Base-by-base conservation (phyloP, 2,888 invertebrate genomes). In the Caenorhabditis angaria region DNA sequence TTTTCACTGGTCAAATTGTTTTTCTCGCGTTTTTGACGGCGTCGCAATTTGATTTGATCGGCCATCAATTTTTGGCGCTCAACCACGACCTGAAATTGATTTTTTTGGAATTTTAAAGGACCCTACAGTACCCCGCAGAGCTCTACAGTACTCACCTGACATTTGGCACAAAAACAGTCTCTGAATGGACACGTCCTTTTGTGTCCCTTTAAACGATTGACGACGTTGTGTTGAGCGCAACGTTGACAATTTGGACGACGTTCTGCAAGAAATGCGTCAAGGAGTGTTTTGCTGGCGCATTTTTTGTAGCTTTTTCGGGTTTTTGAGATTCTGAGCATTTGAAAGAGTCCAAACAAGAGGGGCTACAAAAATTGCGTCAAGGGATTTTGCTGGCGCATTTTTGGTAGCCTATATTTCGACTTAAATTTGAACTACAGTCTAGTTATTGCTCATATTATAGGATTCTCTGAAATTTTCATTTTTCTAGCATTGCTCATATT, bases 181-280 rank as follows among this genome's bases (percentile, higher is more conserved):
- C 76, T 70, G 58, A 74, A 83, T 12, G 83, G 82, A 54, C 83
- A 83, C 28, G 67, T 58, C 56, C 82, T 59, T 59, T 83, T 83
- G 70, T 83, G 83, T 0, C 82, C 83, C 50, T 83, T 83, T 4
- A 83, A 68, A n/a, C 83, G 73, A 59, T 81, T 80, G 5, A 67
- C 71, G 6, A 76, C 74, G 59, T 65, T 77, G 70, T 83, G 83
- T 47, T 83, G 83, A 1, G 82, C 83, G 62, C 83, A 83, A 55
- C 83, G 58, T 65, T 83, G 83, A 54, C 83, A 83, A 63, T 83
- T 82, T 50, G 83, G 83, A 32, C 82, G 77, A 14, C 83, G 80
- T 70, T 83, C 83, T 82, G 74, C 24, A 48, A 48, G 14, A 50
- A 50, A 12, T 32, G 10, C 32, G 10, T 10, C 5, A 32, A 32